Evolutionary conservation across 2,888 invertebrate genomes (phyloP).

Genomic region (Idaea dimidiata): DNA sequence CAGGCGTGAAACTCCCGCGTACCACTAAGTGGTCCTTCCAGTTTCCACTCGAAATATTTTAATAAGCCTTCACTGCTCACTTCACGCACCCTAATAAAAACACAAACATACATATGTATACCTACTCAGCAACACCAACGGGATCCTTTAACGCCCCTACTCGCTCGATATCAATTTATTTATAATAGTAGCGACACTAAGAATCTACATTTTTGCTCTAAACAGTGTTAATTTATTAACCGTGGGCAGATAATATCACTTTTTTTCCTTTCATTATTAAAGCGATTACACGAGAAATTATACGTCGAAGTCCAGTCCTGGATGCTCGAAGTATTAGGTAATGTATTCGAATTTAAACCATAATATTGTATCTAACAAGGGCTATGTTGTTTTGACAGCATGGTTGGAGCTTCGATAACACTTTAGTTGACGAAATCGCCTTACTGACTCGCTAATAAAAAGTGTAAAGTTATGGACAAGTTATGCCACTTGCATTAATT

Average conservation of each 20-base stretch:
- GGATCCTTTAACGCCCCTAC: conserved; percentile 57
- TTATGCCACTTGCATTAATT: conserved; percentile 80
- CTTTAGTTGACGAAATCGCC: conserved; percentile 75
- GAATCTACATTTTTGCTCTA: conserved; percentile 80
- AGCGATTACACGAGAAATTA: conserved; percentile 81
- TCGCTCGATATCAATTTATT: conserved; percentile 66
- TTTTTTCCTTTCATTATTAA: conserved; percentile 79
- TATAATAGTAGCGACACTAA: conserved; percentile 80
- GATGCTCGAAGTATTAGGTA: conserved; percentile 46
- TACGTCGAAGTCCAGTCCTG: conserved; percentile 71
- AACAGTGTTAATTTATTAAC: conserved; percentile 81
- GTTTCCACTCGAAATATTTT: conserved; percentile 81
- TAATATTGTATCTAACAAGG: conserved; percentile 36
- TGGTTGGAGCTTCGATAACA: conserved; percentile 47
- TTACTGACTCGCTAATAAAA: conserved; percentile 78
- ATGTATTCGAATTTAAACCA: conserved; percentile 35
- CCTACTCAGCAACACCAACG: conserved; percentile 57
- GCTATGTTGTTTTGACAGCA: conserved; percentile 34
- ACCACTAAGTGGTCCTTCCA: conserved; percentile 81
- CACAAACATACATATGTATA: conserved; percentile 70
- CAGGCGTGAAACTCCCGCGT: conserved; percentile 81
- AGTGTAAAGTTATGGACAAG: conserved; percentile 78
- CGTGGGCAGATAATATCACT: conserved; percentile 81
- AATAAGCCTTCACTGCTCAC: conserved; percentile 79
- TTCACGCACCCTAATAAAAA: conserved; percentile 80